Evolutionary conservation across 2,113 vertebrate genomes (phyloP).

Genomic region (Geothlypis trichas): DNA sequence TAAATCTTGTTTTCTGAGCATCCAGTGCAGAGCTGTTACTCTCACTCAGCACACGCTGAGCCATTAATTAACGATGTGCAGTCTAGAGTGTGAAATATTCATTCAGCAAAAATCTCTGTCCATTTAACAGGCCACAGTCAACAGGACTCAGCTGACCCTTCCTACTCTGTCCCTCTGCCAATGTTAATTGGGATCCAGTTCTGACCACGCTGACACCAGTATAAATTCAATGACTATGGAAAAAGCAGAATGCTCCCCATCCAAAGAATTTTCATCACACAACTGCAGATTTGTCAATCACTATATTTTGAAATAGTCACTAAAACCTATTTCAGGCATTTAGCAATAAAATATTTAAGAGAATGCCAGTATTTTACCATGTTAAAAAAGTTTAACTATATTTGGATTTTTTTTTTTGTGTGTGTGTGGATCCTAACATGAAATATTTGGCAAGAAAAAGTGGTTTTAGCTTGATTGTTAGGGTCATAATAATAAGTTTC

Average conservation of each 20-base stretch:
- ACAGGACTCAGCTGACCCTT: not conserved
- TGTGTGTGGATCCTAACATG: not conserved
- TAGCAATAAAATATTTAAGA: not conserved
- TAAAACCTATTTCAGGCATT: not conserved
- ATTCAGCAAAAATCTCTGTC: not conserved
- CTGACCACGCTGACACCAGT: not conserved
- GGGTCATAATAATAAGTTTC: accelerated
- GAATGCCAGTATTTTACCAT: not conserved
- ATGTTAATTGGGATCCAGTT: not conserved
- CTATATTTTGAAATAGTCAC: not conserved
- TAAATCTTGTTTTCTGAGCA: not conserved
- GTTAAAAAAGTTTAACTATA: not conserved
- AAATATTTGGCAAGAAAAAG: not conserved
- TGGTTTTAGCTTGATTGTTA: not conserved
- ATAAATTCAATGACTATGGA: not conserved
- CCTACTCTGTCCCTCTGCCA: no score
- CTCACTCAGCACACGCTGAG: not conserved
- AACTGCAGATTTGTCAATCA: not conserved
- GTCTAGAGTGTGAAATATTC: not conserved
- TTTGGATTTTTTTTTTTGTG: not conserved
- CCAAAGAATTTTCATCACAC: not conserved
- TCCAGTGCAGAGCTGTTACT: not conserved
- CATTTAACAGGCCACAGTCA: not conserved
- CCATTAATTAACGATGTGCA: not conserved
- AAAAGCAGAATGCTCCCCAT: not conserved